A percentile compares a stretch with the other conserved stretches of the same genome.
Evolutionary conservation across 2,888 invertebrate species (phyloP).

Genomic region (Euclidia mi): DNA sequence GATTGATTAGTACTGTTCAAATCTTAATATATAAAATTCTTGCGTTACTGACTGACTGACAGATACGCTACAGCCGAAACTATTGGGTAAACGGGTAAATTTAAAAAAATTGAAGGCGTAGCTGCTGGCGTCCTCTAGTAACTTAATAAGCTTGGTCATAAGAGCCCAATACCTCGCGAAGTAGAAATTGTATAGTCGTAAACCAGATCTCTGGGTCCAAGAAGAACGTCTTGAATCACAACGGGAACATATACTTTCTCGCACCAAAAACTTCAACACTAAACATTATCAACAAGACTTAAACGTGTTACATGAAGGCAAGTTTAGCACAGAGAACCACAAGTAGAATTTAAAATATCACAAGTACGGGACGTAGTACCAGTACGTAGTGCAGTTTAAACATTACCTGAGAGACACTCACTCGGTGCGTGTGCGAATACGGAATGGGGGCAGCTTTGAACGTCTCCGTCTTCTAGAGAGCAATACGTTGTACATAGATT

Average conservation of each 20-base stretch:
- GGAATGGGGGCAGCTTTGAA: slow-evolving; percentile 53
- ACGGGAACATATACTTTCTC: not conserved
- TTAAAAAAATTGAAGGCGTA: too few relatives aligned
- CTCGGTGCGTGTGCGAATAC: slow-evolving; percentile 61
- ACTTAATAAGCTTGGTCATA: too few relatives aligned
- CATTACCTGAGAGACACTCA: slow-evolving; percentile 51
- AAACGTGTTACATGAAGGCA: not conserved
- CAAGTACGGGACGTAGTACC: slow-evolving; percentile 3
- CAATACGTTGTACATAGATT: slow-evolving; percentile 8
- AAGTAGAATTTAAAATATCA: slow-evolving; percentile 12
- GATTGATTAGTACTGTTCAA: too few relatives aligned
- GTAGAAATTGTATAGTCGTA: too few relatives aligned
- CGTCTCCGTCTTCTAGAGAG: not conserved
- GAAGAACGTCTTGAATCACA: too few relatives aligned
- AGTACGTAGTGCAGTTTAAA: slow-evolving; percentile 62
- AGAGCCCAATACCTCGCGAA: too few relatives aligned
- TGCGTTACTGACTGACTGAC: too few relatives aligned
- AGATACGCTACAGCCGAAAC: too few relatives aligned
- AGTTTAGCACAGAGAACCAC: slow-evolving; percentile 7
- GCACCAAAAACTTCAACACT: not conserved
- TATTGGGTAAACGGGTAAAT: too few relatives aligned
- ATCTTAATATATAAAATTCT: too few relatives aligned
- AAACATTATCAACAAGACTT: not conserved
- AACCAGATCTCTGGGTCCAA: too few relatives aligned
- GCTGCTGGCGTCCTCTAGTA: too few relatives aligned